Base-by-base conservation (phyloP, 1,140 invertebrate genomes). In the Drosophila pectinifera region DNA sequence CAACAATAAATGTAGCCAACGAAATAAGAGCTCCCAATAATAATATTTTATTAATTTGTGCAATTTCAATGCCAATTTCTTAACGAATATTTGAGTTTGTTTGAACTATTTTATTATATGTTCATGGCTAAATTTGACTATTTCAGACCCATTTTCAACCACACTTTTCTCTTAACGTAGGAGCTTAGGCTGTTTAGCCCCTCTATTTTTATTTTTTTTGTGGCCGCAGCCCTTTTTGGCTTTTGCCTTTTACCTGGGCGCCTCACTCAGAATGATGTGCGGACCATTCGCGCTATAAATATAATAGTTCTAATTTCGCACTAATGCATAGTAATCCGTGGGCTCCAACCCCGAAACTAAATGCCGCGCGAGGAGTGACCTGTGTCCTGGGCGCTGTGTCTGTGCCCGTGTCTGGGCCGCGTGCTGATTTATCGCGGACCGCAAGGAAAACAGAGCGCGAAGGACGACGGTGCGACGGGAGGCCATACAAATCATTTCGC, bases 401-500 rank as follows among this genome's bases (percentile, higher is more conserved):
- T 45, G n/a, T 48, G n/a, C 10, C 13, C 45, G 31, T 38, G 26
- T 53, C 36, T 26, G 51, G 16, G 22, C 10, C 42, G 34, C 46
- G 48, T 61, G 45, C 26, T 82, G 79, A 81, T 83, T 82, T 81
- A 81, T 78, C 59, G 65, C 59, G 68, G 31, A 20, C 31, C 11
- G 24, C 22, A 54, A 58, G 56, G 63, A 55, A 43, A 69, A 70
- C 38, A 36, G 28, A 48, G 26, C 65, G 41, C 38, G 11, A 48
- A 62, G 56, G 59, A 56, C 24, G 45, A 64, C 39, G 39, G 26
- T 26, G 41, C 20, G 41, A 20, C 42, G 63, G 55, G 67, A 74
- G 58, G 64, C 24, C 57, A 82, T 58, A 82, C 80, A 81, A 82
- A 81, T 81, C 79, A 81, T 67, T 67, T 79, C 14, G 43, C 42